Conservation (phyloP, 2,113 vertebrate genomes). For the Campylomormyrus numenius region DNA sequence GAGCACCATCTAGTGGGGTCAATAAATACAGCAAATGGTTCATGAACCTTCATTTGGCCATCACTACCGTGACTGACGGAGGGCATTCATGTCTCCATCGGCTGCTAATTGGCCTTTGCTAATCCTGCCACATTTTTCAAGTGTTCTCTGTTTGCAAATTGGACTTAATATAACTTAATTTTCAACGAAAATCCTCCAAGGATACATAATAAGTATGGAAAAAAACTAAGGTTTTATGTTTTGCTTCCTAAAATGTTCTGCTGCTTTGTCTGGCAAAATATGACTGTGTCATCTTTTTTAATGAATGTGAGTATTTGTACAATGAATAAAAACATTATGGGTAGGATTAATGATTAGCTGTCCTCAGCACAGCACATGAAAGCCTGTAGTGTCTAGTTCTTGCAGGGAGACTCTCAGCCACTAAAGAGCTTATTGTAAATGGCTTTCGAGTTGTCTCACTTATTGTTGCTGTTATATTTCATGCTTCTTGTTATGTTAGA, state of each 20-base stretch:
- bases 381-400: background rate
- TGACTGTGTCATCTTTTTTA: background rate
- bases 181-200: background rate
- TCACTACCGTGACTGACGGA: background rate
- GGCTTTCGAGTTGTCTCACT: background rate
- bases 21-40: no score
- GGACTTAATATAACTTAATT: background rate
- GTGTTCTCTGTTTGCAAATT: background rate
- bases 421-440: slow-evolving; percentile 3
- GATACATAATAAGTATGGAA: background rate
- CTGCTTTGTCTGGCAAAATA: background rate
- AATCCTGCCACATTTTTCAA: background rate
- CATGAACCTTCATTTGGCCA: no score
- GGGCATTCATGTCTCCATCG: background rate
- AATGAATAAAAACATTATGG: background rate
- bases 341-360: background rate
- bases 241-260: background rate
- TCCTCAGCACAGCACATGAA: background rate
- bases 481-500: background rate
- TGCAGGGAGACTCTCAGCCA: background rate
- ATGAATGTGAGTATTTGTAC: background rate
- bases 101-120: background rate
- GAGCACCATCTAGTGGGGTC: no score
- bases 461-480: background rate
- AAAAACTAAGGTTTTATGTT: background rate